Conservation (phyloP, 1,140 invertebrate species). For the Lanistes nyassanus region DNA sequence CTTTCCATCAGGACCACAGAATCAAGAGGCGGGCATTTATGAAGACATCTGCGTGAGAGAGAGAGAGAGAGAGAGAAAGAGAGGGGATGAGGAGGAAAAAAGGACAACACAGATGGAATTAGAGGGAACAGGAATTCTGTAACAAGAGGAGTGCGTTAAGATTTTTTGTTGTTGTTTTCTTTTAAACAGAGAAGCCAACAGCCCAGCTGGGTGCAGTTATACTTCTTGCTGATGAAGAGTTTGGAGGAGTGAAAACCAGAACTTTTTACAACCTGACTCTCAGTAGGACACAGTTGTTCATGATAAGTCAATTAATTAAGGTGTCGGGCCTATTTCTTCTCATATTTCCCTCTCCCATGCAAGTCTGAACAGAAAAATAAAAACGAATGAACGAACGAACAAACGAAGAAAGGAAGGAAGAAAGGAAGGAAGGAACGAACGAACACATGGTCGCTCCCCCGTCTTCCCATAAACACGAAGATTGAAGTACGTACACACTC, state of each 20-base stretch:
- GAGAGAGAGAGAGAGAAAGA: neutral
- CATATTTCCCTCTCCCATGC: too few relatives aligned
- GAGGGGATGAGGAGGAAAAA: neutral
- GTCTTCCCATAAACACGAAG: too few relatives aligned
- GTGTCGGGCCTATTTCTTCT: too few relatives aligned
- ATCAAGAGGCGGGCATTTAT: neutral
- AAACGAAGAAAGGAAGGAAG: too few relatives aligned
- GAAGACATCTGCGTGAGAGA: neutral
- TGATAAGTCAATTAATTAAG: too few relatives aligned
- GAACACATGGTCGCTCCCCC: too few relatives aligned
- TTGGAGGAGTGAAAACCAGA: constrained; percentile 17
- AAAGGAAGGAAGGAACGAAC: neutral
- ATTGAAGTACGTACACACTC: too few relatives aligned
- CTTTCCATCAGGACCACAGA: neutral
- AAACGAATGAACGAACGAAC: neutral
- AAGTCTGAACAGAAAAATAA: too few relatives aligned
- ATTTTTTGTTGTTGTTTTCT: neutral
- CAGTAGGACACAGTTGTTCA: too few relatives aligned
- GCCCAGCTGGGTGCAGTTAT: constrained; percentile 29
- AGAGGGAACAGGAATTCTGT: neutral
- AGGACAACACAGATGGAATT: neutral
- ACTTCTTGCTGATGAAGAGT: constrained; percentile 21
- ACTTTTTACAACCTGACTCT: constrained; percentile 33
- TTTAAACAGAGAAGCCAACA: neutral
- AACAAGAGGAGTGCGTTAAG: neutral